phyloP scores from a whole-genome alignment of 64 coral and sea anemone genomes.

The Anthopleura sola region DNA sequence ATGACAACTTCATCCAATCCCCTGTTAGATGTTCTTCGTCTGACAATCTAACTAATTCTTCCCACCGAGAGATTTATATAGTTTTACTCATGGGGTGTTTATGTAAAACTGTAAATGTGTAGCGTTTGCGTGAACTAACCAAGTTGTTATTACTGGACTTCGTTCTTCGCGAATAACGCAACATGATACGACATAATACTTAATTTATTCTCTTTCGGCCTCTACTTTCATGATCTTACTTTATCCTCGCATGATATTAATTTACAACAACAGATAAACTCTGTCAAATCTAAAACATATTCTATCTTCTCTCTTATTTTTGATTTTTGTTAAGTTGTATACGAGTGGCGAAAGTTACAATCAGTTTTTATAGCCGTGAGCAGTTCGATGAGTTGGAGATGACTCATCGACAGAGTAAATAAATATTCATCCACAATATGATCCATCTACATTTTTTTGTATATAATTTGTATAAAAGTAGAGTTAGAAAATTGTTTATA shows the following conservation, averaged over 20 bases:
- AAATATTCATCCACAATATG: background rate
- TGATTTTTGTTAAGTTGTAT: background rate
- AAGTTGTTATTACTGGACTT: background rate
- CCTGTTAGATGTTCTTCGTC: background rate
- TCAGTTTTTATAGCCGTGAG: background rate
- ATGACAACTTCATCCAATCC: background rate
- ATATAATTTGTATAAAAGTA: conserved; percentile 26
- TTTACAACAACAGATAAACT: background rate
- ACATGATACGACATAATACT: conserved; percentile 1
- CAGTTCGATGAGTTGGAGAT: background rate
- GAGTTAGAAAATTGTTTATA: background rate
- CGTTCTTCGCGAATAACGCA: conserved; percentile 5
- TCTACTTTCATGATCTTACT: too few relatives aligned
- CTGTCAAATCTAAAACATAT: background rate
- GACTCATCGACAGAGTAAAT: background rate
- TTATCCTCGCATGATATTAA: background rate
- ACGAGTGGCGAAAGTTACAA: background rate
- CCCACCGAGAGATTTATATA: background rate
- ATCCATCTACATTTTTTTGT: background rate
- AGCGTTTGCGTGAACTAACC: background rate
- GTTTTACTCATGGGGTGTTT: background rate
- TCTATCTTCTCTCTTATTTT: background rate
- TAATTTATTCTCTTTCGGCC: background rate
- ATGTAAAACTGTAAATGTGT: background rate
- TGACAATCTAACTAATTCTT: background rate